Evolutionary conservation across 2,113 vertebrate species (phyloP).

Genomic region (Podarcis raffonei): DNA sequence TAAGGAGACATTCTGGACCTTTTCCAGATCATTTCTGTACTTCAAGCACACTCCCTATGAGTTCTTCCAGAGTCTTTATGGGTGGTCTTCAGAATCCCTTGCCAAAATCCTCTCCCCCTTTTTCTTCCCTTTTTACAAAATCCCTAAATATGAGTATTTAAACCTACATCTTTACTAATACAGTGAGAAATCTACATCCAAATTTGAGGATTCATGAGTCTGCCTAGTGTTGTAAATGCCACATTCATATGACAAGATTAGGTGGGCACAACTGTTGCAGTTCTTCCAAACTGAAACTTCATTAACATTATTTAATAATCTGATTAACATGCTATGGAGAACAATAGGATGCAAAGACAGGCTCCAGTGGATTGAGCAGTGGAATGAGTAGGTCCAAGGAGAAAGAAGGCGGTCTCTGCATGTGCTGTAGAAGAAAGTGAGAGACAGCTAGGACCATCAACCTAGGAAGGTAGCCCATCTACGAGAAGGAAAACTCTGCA

Average conservation of each 20-base stretch:
- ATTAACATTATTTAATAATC: neutral
- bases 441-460: too few relatives aligned
- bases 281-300: neutral
- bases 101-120: neutral
- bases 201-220: neutral
- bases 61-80: neutral
- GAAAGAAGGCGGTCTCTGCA: too few relatives aligned
- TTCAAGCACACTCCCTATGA: neutral
- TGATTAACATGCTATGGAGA: neutral
- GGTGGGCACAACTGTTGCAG: neutral
- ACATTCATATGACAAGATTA: neutral
- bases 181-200: neutral
- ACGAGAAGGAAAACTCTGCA: too few relatives aligned
- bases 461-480: too few relatives aligned
- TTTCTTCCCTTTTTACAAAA: neutral
- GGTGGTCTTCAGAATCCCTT: neutral
- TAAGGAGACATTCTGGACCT: neutral
- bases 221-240: neutral
- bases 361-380: too few relatives aligned
- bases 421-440: too few relatives aligned
- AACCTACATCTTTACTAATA: neutral
- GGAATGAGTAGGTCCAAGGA: too few relatives aligned
- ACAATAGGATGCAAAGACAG: too few relatives aligned
- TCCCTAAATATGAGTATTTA: neutral
- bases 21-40: neutral